These are phyloP conservation scores for Delphinus delphis DNA, from an alignment of 2,113 vertebrate genomes.

Conservation along the genomic window DNA sequence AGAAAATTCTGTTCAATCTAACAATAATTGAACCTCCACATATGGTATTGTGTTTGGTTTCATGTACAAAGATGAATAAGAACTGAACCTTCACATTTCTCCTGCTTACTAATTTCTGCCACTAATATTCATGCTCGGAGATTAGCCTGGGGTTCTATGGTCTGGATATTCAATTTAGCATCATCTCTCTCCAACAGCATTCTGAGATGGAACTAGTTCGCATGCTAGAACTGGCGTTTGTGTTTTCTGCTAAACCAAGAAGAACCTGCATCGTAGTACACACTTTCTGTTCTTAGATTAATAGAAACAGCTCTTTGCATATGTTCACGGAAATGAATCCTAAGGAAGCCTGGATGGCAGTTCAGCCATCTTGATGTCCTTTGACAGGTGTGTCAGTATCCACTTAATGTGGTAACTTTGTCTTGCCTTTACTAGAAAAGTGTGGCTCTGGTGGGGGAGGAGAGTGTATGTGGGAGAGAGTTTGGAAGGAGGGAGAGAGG, in stretches of 20 bases:
- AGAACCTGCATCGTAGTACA: neutral
- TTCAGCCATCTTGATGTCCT: neutral
- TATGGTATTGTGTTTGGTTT: neutral
- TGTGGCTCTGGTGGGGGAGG: neutral
- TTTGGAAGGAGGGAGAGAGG: neutral
- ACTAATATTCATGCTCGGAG: neutral
- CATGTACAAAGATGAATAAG: neutral
- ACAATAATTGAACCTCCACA: neutral
- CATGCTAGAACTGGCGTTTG: neutral
- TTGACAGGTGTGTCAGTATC: neutral
- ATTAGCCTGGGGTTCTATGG: neutral
- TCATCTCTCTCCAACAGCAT: neutral
- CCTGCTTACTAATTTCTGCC: neutral
- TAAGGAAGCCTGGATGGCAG: neutral
- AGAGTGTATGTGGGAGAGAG: neutral
- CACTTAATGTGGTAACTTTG: neutral
- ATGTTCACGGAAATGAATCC: neutral
- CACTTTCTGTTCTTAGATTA: neutral
- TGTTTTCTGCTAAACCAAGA: neutral
- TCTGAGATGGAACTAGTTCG: neutral
- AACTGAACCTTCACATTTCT: neutral
- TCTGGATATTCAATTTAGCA: neutral
- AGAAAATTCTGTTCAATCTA: neutral
- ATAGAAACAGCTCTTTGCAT: neutral
- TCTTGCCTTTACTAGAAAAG: neutral